These are phyloP conservation scores for Idris sp. DNA, from an alignment of 1,140 invertebrate genomes.

Conservation along the genomic window DNA sequence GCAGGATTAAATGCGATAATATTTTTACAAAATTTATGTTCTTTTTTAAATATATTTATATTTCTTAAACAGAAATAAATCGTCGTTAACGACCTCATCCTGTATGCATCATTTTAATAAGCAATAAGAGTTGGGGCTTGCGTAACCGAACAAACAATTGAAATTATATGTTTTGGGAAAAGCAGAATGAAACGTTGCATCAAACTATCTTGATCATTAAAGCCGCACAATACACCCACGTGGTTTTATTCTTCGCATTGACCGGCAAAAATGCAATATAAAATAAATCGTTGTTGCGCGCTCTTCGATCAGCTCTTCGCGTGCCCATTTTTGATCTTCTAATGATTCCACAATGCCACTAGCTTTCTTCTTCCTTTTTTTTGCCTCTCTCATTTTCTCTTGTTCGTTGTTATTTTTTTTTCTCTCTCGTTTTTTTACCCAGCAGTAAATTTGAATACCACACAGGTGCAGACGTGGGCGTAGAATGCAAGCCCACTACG, in stretches of 20 bases:
- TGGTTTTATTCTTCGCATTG: conserved; percentile 51
- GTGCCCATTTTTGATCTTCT: conserved; percentile 56
- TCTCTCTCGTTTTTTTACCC: conserved; percentile 16
- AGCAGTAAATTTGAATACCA: conserved; percentile 60
- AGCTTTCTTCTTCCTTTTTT: conserved; percentile 22
- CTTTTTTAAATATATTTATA: too few species aligned
- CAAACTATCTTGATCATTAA: conserved; percentile 53
- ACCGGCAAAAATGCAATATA: conserved; percentile 27
- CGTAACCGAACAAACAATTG: conserved; percentile 50
- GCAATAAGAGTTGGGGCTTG: conserved; percentile 29
- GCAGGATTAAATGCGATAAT: conserved; percentile 17
- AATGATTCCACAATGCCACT: conserved; percentile 45
- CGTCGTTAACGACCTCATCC: conserved; percentile 45
- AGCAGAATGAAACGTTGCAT: conserved; percentile 54
- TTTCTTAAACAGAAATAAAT: conserved; percentile 45
- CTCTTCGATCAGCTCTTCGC: conserved; percentile 51
- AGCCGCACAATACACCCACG: conserved; percentile 59
- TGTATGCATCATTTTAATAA: conserved; percentile 60
- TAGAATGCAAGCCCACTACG: conserved; percentile 57
- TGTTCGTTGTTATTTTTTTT: conserved; percentile 2
- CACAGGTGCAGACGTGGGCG: conserved; percentile 62
- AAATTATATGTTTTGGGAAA: conserved; percentile 64
- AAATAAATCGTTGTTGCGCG: conserved; percentile 50
- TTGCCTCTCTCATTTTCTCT: neutral
- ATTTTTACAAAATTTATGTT: conserved; percentile 43